phyloP scores from a whole-genome alignment of 1,140 invertebrate species.

The Eulimnadia texana region DNA sequence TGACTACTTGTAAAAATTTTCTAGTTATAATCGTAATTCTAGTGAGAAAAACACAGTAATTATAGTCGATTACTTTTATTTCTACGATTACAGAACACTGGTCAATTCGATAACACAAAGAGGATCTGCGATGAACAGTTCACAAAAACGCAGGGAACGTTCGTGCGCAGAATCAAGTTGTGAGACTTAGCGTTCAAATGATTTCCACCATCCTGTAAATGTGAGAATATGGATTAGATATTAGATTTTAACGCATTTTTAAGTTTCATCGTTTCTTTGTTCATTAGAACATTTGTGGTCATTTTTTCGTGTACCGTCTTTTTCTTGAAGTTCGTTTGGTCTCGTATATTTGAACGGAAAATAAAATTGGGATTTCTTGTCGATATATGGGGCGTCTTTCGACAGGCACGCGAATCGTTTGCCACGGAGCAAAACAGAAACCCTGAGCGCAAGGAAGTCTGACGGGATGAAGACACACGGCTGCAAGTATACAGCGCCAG shows the following conservation, averaged over 20 bases:
- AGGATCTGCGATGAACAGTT: constrained; percentile 80
- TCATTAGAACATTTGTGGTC: constrained; percentile 91
- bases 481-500: constrained; percentile 87
- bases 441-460: constrained; percentile 79
- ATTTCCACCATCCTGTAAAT: constrained; percentile 98
- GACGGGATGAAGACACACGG: constrained; percentile 69
- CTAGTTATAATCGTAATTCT: no score
- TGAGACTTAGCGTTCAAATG: constrained; percentile 73
- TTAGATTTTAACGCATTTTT: not conserved
- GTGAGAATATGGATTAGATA: not conserved
- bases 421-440: constrained; percentile 88
- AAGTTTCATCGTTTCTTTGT: constrained; percentile 63
- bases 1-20: no score
- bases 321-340: constrained; percentile 31
- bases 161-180: constrained; percentile 73
- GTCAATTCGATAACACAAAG: constrained; percentile 77
- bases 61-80: no score
- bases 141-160: constrained; percentile 54
- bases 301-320: constrained; percentile 41
- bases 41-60: no score
- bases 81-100: no score
- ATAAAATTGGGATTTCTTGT: constrained; percentile 70
- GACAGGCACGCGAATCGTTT: constrained; percentile 81
- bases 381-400: constrained; percentile 72
- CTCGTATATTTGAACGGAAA: constrained; percentile 62